Evolutionary conservation across 92 coral and sea anemone genomes (phyloP).

Genomic region (Virgularia gustaviana): DNA sequence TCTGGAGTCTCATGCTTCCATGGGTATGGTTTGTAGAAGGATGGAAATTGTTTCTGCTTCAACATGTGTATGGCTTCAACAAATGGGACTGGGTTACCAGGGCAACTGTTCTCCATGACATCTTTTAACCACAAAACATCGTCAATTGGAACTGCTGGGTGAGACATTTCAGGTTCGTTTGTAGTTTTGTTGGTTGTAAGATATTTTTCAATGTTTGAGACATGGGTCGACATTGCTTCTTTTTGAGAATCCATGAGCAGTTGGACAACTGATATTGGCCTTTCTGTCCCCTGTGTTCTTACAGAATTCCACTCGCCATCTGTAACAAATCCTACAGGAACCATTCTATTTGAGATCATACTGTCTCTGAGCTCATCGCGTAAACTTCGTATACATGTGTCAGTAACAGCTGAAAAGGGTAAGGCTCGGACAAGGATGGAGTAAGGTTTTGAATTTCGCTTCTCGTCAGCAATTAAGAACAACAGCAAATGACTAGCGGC

Average conservation of each 20-base stretch:
- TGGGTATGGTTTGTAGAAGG: conserved; percentile 46
- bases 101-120: conserved; percentile 15
- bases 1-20: too few relatives aligned
- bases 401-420: background rate
- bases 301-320: too few relatives aligned
- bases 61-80: conserved; percentile 11
- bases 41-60: conserved; percentile 48
- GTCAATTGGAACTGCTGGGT: conserved; percentile 50
- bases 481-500: background rate
- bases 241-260: too few relatives aligned
- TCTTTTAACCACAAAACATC: conserved; percentile 48
- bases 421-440: background rate
- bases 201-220: too few relatives aligned
- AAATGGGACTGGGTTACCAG: background rate
- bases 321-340: background rate
- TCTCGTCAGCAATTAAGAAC: background rate
- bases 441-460: background rate
- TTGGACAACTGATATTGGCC: too few relatives aligned
- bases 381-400: background rate
- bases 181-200: too few relatives aligned
- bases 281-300: too few relatives aligned
- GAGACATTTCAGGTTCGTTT: too few relatives aligned
- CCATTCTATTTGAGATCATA: background rate
- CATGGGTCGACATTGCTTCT: too few relatives aligned
- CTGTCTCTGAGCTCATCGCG: background rate